phyloP scores from a whole-genome alignment of 2,797 vertebrate species.

The Limnodromus scolopaceus region DNA sequence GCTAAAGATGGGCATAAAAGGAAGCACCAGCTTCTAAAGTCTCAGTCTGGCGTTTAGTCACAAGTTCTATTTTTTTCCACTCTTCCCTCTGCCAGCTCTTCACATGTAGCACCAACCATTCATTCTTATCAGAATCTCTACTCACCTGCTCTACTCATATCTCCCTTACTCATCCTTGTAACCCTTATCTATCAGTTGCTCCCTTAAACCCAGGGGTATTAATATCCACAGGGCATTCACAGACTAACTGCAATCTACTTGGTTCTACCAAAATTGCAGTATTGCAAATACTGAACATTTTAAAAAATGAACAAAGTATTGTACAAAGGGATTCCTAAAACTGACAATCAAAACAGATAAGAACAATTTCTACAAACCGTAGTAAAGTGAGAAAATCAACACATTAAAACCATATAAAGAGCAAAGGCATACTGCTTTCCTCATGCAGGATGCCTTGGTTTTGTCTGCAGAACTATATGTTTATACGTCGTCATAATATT shows the following conservation, averaged over 20 bases:
- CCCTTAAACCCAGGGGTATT: neutral
- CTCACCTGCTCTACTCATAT: neutral
- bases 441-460: neutral
- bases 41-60: neutral
- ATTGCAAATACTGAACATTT: neutral
- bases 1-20: neutral
- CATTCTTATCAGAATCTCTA: neutral
- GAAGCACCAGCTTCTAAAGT: neutral
- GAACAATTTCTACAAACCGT: rapidly evolving
- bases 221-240: neutral
- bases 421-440: neutral
- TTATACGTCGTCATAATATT: neutral
- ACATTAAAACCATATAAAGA: neutral
- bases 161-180: neutral
- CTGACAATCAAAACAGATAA: neutral
- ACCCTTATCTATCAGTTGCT: neutral
- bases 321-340: neutral
- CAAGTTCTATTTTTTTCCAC: neutral
- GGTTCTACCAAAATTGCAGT: neutral
- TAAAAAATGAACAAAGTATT: rapidly evolving
- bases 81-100: neutral
- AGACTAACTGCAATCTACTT: neutral
- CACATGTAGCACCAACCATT: neutral
- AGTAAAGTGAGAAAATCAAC: neutral
- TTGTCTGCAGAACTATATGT: neutral